A percentile compares a stretch with the other conserved stretches of the same genome.
Evolutionary conservation across 2,113 vertebrate species (phyloP).

Genomic region (Bungarus multicinctus): DNA sequence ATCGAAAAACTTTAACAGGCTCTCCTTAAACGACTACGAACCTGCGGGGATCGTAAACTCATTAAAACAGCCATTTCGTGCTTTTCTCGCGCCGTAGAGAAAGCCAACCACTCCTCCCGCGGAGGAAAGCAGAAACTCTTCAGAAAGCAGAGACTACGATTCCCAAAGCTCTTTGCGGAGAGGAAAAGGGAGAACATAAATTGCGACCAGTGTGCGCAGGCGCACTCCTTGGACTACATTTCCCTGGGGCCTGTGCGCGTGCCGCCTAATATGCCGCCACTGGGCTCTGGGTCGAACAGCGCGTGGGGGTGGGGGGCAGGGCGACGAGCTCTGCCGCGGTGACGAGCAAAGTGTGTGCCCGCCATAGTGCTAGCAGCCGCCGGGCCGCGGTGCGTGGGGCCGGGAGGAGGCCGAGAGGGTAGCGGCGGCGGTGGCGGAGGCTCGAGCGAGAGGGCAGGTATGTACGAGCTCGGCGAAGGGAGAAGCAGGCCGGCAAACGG

Average conservation of each 20-base stretch:
- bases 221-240: conserved; percentile 37
- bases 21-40: neutral
- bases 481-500: neutral
- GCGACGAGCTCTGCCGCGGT: conserved; percentile 49
- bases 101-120: neutral
- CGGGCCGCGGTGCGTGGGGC: conserved; percentile 56
- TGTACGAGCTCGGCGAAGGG: conserved; percentile 10
- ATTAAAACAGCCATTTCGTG: neutral
- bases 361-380: conserved; percentile 59
- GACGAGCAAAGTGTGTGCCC: conserved; percentile 73
- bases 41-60: neutral
- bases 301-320: neutral
- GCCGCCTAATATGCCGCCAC: fast-evolving
- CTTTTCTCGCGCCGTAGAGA: neutral
- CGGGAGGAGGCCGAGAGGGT: conserved; percentile 60
- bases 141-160: neutral
- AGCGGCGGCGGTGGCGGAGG: conserved; percentile 42
- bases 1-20: neutral
- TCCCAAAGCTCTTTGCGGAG: neutral
- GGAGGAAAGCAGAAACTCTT: neutral
- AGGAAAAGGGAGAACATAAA: neutral
- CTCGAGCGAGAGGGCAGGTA: conserved; percentile 37
- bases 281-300: neutral
- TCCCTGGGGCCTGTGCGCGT: conserved; percentile 33
- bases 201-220: fast-evolving